Base-by-base conservation (phyloP, 2,797 vertebrate genomes). In the Octomys mimax region DNA sequence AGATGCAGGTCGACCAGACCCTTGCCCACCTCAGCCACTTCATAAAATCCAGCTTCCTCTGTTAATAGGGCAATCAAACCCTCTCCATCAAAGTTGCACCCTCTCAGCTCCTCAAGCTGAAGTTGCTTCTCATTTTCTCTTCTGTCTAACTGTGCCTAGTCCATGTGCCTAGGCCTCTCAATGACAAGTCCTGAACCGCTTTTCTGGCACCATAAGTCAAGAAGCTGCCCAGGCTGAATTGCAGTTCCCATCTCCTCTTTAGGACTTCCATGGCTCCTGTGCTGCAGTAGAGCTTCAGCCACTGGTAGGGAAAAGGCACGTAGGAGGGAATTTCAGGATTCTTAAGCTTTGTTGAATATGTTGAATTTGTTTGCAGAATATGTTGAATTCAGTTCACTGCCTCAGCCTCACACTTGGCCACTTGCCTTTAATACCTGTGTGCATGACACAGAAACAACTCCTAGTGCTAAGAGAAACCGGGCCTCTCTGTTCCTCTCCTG, bases 401-500 rank as follows among this genome's bases (percentile, higher is more conserved):
- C 68, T 79, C 3, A 5, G 52, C 46, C 73, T 70, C 10, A 52
- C 59, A 52, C 59, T 64, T 80, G 66, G 93, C 49, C 77, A 75
- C 52, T 81, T 89, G 71, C 66, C 68, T 94, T 71, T 83, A 82
- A 81, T 71, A 64, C 87, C 75, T 57, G 18, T 49, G 59, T 84
- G 71, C 59, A 75, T 91, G 61, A 94, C 39, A 24, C 33, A 92
- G 62, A 90, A 46, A 94, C 73, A n/a, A 49, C 13, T 31, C 54
- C 70, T 78, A 68, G 90, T 36, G n/a, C 71, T 46, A 39, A 83
- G 36, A 11, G 31, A 62, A 87, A 92, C 4, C 42, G 11, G 61
- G 73, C 18, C 26, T 94, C 95, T 92, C 89, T 94, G 73, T 82
- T 95, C 49, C 66, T 95, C 42, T 66, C 70, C 85, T 82, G 92